Evolutionary conservation across 1,140 invertebrate genomes (phyloP), one percentile per base, ranked within the genome.

Genomic region (Nephila pilipes): DNA sequence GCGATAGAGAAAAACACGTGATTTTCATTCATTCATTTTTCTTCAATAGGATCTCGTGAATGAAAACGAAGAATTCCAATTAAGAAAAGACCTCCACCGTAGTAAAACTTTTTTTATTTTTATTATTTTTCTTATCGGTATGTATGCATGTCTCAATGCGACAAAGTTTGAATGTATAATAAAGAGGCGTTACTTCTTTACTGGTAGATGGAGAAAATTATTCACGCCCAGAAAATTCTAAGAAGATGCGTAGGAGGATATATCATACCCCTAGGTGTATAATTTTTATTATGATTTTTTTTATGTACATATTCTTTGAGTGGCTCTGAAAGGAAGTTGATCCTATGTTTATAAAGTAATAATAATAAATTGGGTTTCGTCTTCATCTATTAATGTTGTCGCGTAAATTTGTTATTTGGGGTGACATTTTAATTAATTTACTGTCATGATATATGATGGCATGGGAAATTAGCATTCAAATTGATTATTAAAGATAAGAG

Each of bases 21-120:
- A 46, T 54, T 81, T 55, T 75, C 29, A 5, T 81, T 46, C 38
- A 81, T 54, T 25, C 80, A 54, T 54, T 81, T 38, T 54, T n/a
- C 38, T 25, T 54, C 38, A n/a, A n/a, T 54, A 46, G 38, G 22
- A 54, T 81, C n/a, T 46, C 10, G 8, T 54, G 36, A 54, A 54
- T 55, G 80, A 54, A 38, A 54, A 54, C 12, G 79, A 81, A 81
- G 46, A 81, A 81, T 81, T 81, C 80, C 80, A 81, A 81, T 81
- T 81, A 81, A 55, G 80, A 81, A 29, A 46, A 55, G 80, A 81
- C 80, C 80, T 81, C 80, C 80, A n/a, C 80, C n/a, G 80, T 81
- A 46, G 80, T 55, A 81, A 12, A 54, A 3, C 14, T 46, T 80
- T 69, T 29, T 69, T n/a, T n/a, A n/a, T 58, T 58, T 12, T 58